These are phyloP conservation scores for Leptarthrus brevirostris DNA, from an alignment of 2,888 invertebrate species.

Conservation along the genomic window DNA sequence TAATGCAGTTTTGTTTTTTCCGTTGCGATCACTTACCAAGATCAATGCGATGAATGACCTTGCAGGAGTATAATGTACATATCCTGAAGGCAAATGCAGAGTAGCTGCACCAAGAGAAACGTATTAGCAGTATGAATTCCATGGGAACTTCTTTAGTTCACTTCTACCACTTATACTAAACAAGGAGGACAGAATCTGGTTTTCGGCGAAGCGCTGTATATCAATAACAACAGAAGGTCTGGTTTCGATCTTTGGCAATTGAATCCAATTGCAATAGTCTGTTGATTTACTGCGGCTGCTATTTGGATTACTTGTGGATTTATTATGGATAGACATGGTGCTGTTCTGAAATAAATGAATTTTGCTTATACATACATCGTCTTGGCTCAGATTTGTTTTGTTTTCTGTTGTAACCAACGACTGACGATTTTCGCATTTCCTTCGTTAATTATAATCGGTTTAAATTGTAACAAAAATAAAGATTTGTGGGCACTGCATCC, in stretches of 20 bases:
- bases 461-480: not conserved
- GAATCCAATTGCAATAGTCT: conserved; percentile 24
- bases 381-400: not conserved
- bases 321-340: conserved; percentile 3
- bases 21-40: conserved; percentile 25
- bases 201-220: conserved; percentile 3
- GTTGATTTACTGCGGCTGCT: conserved; percentile 17
- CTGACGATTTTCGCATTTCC: no score
- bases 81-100: conserved; percentile 31
- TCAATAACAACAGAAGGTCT: conserved; percentile 22
- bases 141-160: conserved; percentile 1
- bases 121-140: conserved; percentile 29
- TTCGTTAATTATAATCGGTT: no score
- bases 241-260: conserved; percentile 36
- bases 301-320: conserved; percentile 22
- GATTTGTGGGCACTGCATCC: no score
- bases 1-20: conserved; percentile 26
- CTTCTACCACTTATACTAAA: not conserved
- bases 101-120: not conserved
- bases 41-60: conserved; percentile 48
- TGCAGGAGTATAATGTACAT: conserved; percentile 32
- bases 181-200: conserved; percentile 30
- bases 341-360: not conserved
- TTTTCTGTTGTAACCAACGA: not conserved
- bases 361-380: conserved; percentile 9